Conservation (phyloP, 2,113 vertebrate genomes). For the Psammodynastes pulverulentus region DNA sequence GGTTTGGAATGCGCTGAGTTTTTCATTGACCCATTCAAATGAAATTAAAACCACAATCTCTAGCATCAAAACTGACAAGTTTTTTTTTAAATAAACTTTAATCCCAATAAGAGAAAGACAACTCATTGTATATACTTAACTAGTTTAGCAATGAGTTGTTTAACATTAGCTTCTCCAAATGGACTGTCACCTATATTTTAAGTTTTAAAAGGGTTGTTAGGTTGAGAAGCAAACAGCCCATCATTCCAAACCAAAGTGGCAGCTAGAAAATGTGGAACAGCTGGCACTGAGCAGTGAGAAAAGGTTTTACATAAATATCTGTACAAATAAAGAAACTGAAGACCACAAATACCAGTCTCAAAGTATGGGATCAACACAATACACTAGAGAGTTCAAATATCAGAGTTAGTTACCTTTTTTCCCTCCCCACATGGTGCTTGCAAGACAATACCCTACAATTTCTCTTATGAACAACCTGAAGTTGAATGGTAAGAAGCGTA, state of each 20-base stretch:
- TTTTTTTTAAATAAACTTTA: no score
- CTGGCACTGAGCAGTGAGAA: constrained; percentile 83
- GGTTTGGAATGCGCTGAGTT: constrained; percentile 44
- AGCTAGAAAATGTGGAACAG: constrained; percentile 91
- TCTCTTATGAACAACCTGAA: constrained; percentile 26
- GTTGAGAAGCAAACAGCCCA: constrained; percentile 73
- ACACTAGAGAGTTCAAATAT: constrained; percentile 38
- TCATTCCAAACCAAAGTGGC: constrained; percentile 76
- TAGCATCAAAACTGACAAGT: constrained; percentile 45
- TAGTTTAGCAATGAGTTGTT: constrained; percentile 7
- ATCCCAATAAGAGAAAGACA: not conserved
- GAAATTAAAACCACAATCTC: constrained; percentile 24
- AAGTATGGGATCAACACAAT: constrained; percentile 30
- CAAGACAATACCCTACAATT: constrained; percentile 7
- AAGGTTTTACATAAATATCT: constrained; percentile 90
- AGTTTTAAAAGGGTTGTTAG: constrained; percentile 49
- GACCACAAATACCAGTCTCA: constrained; percentile 59
- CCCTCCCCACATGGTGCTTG: constrained; percentile 4
- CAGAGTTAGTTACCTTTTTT: constrained; percentile 12
- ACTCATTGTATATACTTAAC: constrained; percentile 9
- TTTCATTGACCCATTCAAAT: constrained; percentile 37
- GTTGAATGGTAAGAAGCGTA: not conserved
- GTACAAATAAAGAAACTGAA: constrained; percentile 76
- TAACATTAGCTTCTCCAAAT: constrained; percentile 26
- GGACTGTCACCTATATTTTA: constrained; percentile 43